These are phyloP conservation scores for Antrozous pallidus DNA, from an alignment of 2,797 vertebrate species.

Conservation along the genomic window DNA sequence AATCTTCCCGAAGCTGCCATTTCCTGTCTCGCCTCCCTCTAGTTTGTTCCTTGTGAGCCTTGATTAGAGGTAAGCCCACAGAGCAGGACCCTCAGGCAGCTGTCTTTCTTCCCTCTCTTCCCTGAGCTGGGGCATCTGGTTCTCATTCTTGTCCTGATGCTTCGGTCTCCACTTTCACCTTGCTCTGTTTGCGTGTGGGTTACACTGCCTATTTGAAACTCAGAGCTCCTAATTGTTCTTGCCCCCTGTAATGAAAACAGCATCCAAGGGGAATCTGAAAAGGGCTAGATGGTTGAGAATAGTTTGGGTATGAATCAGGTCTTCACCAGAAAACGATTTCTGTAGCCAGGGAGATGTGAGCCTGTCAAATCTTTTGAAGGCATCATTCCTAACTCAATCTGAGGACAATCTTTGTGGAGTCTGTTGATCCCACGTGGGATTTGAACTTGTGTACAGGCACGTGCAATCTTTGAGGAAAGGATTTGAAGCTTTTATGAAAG, in stretches of 20 bases:
- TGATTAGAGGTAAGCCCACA: constrained; percentile 59
- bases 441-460: neutral
- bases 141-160: constrained; percentile 61
- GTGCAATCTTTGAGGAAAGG: neutral
- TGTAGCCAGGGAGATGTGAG: neutral
- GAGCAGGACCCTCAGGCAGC: constrained; percentile 50
- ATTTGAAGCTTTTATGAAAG: neutral
- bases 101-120: constrained; percentile 22
- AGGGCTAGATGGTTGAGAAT: neutral
- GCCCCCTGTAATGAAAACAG: neutral
- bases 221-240: neutral
- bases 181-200: constrained; percentile 51
- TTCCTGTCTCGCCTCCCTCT: constrained; percentile 25
- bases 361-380: neutral
- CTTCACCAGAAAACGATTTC: neutral
- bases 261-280: neutral
- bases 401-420: neutral
- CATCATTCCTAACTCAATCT: neutral
- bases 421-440: neutral
- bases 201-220: constrained; percentile 45
- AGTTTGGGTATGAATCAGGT: neutral
- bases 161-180: constrained; percentile 54
- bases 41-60: neutral
- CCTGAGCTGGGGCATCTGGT: constrained; percentile 59
- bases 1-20: neutral